phyloP scores from a whole-genome alignment of 2,113 vertebrate genomes.

The Caranx melampygus region DNA sequence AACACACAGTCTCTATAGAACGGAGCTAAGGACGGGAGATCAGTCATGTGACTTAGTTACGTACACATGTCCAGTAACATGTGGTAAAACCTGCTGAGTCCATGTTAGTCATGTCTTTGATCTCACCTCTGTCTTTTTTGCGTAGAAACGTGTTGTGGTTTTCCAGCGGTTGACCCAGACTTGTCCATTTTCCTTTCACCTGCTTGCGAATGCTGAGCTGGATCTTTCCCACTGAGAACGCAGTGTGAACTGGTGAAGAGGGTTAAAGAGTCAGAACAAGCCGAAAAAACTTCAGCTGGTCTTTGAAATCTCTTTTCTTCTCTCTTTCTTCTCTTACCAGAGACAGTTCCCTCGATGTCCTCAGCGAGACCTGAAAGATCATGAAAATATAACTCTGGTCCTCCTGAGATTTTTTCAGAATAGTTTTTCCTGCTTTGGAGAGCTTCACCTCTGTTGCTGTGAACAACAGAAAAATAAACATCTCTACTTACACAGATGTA shows the following conservation, averaged over 20 bases:
- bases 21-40: constrained; percentile 77
- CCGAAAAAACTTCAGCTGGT: neutral
- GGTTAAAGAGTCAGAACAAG: neutral
- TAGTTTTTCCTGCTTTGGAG: neutral
- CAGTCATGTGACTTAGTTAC: neutral
- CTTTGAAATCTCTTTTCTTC: neutral
- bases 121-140: constrained; percentile 87
- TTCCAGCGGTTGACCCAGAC: constrained; percentile 86
- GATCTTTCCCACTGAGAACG: constrained; percentile 89
- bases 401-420: neutral
- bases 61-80: neutral
- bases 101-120: too few relatives aligned
- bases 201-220: constrained; percentile 89
- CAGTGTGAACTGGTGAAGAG: constrained; percentile 83
- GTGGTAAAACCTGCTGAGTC: neutral
- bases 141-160: constrained; percentile 87
- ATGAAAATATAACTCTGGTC: neutral
- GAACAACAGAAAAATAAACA: neutral
- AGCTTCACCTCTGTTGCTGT: neutral
- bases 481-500: constrained; percentile 88
- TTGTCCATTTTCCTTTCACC: constrained; percentile 83
- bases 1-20: constrained; percentile 90
- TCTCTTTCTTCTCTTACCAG: constrained; percentile 81
- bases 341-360: constrained; percentile 84
- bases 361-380: constrained; percentile 85